phyloP scores from a whole-genome alignment of 1,140 invertebrate species.

The Drosophila eugracilis region DNA sequence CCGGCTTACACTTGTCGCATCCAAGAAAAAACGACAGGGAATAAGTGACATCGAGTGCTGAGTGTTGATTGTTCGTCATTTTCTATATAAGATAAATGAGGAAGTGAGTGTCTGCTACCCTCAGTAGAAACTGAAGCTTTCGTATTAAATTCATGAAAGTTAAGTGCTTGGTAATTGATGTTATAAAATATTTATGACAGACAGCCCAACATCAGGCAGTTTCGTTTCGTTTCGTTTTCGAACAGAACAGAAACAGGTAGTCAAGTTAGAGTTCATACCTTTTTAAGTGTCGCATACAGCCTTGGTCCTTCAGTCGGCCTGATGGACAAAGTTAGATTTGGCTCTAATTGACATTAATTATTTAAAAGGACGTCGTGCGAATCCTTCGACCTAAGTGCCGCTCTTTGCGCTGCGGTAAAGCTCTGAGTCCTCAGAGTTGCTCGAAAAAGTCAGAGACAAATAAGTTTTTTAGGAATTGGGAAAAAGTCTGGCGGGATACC shows the following conservation, averaged over 20 bases:
- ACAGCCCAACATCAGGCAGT: constrained; percentile 18
- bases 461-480: constrained; percentile 27
- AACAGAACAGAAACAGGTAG: constrained; percentile 23
- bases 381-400: constrained; percentile 55
- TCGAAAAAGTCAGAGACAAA: constrained; percentile 16
- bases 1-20: constrained; percentile 75
- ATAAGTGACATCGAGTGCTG: constrained; percentile 60
- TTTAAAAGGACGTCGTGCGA: constrained; percentile 78
- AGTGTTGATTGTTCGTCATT: constrained; percentile 77
- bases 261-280: constrained; percentile 27
- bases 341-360: constrained; percentile 84
- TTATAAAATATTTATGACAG: constrained; percentile 85
- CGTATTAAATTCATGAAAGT: constrained; percentile 85
- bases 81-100: constrained; percentile 66
- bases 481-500: not conserved
- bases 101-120: constrained; percentile 2
- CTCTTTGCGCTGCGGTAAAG: constrained; percentile 29
- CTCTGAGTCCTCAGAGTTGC: not conserved
- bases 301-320: constrained; percentile 33
- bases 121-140: constrained; percentile 45
- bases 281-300: constrained; percentile 16
- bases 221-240: not conserved
- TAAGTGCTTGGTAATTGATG: constrained; percentile 85
- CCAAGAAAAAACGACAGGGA: constrained; percentile 30
- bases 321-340: constrained; percentile 79